phyloP scores from a whole-genome alignment of 2,888 invertebrate species.

The Dasypolia templi region DNA sequence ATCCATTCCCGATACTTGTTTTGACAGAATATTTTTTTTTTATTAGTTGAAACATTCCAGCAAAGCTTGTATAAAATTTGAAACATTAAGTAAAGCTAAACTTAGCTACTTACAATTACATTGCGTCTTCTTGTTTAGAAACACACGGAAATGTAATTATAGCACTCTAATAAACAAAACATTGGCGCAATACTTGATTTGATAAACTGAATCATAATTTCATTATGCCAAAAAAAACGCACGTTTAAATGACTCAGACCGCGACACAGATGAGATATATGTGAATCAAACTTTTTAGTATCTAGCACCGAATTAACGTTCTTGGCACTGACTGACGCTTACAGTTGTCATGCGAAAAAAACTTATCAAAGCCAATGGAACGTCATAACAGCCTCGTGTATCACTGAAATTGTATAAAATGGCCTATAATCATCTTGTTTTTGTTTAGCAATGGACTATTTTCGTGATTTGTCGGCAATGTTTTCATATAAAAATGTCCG shows the following conservation, averaged over 20 bases:
- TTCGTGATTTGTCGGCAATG: conserved; percentile 86
- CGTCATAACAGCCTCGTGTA: conserved; percentile 81
- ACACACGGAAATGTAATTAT: neutral
- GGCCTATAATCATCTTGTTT: conserved; percentile 88
- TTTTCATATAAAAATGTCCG: conserved; percentile 85
- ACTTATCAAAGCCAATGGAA: conserved; percentile 81
- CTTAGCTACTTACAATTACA: neutral
- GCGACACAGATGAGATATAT: conserved; percentile 66
- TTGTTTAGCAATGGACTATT: conserved; percentile 86
- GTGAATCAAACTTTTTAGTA: conserved; percentile 75
- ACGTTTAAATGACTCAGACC: conserved; percentile 40
- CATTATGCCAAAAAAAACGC: conserved; percentile 31
- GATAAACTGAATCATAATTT: conserved; percentile 38
- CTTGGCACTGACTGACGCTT: conserved; percentile 78
- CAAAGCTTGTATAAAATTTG: neutral
- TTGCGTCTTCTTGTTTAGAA: conserved; percentile 3
- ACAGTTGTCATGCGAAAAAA: conserved; percentile 78
- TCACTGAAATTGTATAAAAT: conserved; percentile 86
- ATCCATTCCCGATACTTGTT: no score
- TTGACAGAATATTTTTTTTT: neutral
- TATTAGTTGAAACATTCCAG: neutral
- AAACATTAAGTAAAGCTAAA: neutral
- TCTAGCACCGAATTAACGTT: conserved; percentile 72
- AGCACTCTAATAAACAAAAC: conserved; percentile 14
- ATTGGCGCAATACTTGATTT: conserved; percentile 24